Conservation (phyloP, 2,888 invertebrate species). For the Malachius bipustulatus region DNA sequence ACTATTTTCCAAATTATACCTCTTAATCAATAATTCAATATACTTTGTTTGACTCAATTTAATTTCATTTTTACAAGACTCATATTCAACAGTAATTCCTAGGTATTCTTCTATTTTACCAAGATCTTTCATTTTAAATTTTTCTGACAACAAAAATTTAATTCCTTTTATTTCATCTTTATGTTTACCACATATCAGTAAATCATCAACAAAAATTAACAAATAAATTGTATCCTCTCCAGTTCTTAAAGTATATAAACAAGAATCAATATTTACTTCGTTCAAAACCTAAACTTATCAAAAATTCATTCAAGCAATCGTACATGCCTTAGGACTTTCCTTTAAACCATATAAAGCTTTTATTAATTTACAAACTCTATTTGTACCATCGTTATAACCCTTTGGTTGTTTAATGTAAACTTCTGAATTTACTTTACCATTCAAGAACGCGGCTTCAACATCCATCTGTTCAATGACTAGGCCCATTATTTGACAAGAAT, state of each 20-base stretch:
- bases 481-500: conserved; percentile 12
- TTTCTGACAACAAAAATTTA: too few relatives aligned
- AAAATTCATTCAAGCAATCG: conserved; percentile 17
- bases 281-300: conserved; percentile 12
- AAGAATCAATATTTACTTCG: conserved; percentile 13
- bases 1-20: too few relatives aligned
- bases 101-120: too few relatives aligned
- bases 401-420: conserved; percentile 18
- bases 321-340: conserved; percentile 18
- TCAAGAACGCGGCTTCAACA: conserved; percentile 21
- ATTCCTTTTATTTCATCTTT: too few relatives aligned
- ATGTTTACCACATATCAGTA: too few relatives aligned
- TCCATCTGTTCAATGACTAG: conserved; percentile 19
- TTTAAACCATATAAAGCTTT: conserved; percentile 20
- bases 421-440: conserved; percentile 18
- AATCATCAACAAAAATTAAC: too few relatives aligned
- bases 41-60: too few relatives aligned
- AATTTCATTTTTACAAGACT: too few relatives aligned
- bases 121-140: too few relatives aligned
- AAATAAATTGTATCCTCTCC: too few relatives aligned
- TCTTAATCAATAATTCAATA: too few relatives aligned
- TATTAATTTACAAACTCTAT: conserved; percentile 16
- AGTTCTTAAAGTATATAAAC: conserved; percentile 13
- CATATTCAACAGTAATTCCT: too few relatives aligned
- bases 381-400: conserved; percentile 14